Percentiles rank a stretch among this genome's conserved stretches.
phyloP scores from a whole-genome alignment of 2,113 vertebrate genomes.

The Tamias sibiricus region DNA sequence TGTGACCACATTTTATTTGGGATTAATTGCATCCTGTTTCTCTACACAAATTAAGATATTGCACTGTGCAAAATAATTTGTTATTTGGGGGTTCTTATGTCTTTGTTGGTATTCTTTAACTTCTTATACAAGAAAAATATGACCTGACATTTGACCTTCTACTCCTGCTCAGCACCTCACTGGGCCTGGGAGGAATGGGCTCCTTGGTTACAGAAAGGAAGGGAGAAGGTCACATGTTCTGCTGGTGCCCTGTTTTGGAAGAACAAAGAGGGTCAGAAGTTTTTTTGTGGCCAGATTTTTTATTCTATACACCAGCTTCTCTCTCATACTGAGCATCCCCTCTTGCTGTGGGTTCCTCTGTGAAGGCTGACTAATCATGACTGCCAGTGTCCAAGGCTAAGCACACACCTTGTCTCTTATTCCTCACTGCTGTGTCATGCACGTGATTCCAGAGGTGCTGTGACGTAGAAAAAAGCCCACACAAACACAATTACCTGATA shows the following conservation, averaged over 20 bases:
- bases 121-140: background rate
- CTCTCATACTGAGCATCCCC: fast-evolving
- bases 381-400: fast-evolving
- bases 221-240: fast-evolving
- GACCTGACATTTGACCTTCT: background rate
- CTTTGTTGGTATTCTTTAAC: background rate
- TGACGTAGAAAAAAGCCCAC: too few species aligned
- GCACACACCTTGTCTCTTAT: fast-evolving
- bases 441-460: too few species aligned
- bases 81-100: background rate
- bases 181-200: fast-evolving
- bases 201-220: background rate
- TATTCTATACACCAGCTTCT: fast-evolving
- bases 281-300: too few species aligned
- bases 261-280: too few species aligned
- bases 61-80: background rate
- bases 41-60: background rate
- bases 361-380: fast-evolving
- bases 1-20: background rate
- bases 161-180: fast-evolving
- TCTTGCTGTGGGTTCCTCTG: background rate
- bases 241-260: background rate
- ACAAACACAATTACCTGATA: too few species aligned
- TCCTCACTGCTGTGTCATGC: fast-evolving
- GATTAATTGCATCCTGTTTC: background rate